phyloP scores from a whole-genome alignment of 2,113 vertebrate genomes.

The Etheostoma cragini region DNA sequence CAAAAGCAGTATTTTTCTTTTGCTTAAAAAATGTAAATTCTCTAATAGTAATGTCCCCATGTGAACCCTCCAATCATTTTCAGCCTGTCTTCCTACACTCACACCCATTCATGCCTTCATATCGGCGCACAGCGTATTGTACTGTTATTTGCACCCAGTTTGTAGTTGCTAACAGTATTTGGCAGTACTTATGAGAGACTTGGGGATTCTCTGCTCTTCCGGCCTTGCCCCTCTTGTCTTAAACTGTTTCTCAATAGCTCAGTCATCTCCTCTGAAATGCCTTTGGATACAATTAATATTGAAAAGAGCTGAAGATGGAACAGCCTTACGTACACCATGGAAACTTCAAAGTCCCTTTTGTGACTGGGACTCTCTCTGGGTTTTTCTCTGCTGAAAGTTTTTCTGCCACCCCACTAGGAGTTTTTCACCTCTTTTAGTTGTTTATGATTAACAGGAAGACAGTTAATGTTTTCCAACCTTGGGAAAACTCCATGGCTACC shows the following conservation, averaged over 20 bases:
- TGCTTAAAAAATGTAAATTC: not conserved
- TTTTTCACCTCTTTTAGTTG: conserved; percentile 28
- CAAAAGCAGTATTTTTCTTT: not conserved
- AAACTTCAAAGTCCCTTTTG: conserved; percentile 56
- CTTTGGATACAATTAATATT: conserved; percentile 61
- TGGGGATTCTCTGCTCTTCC: conserved; percentile 13
- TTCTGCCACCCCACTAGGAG: not conserved
- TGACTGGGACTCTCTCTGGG: conserved; percentile 7
- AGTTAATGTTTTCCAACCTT: conserved; percentile 29
- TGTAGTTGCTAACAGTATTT: conserved; percentile 3
- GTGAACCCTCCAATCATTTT: not conserved
- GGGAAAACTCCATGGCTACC: not conserved
- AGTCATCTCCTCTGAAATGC: conserved; percentile 33
- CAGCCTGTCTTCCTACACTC: not conserved
- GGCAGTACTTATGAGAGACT: conserved; percentile 41
- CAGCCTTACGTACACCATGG: conserved; percentile 25
- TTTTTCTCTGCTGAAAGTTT: conserved; percentile 30
- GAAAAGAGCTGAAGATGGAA: conserved; percentile 41
- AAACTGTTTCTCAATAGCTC: conserved; percentile 30
- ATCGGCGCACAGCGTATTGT: not conserved
- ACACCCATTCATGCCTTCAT: not conserved
- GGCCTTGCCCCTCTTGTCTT: conserved; percentile 15
- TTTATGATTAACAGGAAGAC: conserved; percentile 8
- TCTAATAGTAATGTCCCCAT: not conserved
- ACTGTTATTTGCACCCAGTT: conserved; percentile 22